A percentile compares a stretch with the other conserved stretches of the same genome.
phyloP scores from a whole-genome alignment of 2,888 invertebrate genomes.

The Hirtodrosophila cameraria region DNA sequence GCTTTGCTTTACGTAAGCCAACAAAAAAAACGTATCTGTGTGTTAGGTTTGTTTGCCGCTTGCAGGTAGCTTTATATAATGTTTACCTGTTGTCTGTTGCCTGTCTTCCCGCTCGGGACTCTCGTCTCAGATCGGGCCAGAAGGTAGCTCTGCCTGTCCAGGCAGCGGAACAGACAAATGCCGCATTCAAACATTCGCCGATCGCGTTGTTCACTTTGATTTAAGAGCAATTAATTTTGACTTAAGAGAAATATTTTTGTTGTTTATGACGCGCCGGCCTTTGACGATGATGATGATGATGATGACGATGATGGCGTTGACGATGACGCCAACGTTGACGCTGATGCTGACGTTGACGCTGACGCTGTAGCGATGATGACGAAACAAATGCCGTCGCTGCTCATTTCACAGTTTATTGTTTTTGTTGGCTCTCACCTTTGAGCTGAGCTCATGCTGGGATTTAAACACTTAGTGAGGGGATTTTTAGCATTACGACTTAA shows the following conservation, averaged over 20 bases:
- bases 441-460: conserved; percentile 68
- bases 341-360: not conserved
- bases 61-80: conserved; percentile 69
- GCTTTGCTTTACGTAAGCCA: conserved; percentile 71
- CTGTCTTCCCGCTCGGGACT: conserved; percentile 19
- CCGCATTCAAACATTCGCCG: conserved; percentile 28
- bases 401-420: conserved; percentile 18
- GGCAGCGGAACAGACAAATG: conserved; percentile 39
- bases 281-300: conserved; percentile 21
- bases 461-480: conserved; percentile 46
- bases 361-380: conserved; percentile 49
- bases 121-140: conserved; percentile 30
- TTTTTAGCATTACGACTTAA: conserved; percentile 44
- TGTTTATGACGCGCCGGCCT: conserved; percentile 62
- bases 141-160: conserved; percentile 9
- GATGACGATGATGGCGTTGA: conserved; percentile 6
- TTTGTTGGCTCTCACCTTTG: conserved; percentile 16
- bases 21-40: conserved; percentile 28
- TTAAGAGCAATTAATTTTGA: conserved; percentile 78
- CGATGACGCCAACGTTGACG: conserved; percentile 1
- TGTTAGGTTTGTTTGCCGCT: conserved; percentile 33
- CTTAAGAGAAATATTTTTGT: conserved; percentile 73
- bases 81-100: conserved; percentile 60
- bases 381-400: conserved; percentile 45
- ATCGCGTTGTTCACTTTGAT: conserved; percentile 68